Evolutionary conservation across 2,797 vertebrate genomes (phyloP), one percentile per base, ranked within the genome.

Genomic region (Emys orbicularis): DNA sequence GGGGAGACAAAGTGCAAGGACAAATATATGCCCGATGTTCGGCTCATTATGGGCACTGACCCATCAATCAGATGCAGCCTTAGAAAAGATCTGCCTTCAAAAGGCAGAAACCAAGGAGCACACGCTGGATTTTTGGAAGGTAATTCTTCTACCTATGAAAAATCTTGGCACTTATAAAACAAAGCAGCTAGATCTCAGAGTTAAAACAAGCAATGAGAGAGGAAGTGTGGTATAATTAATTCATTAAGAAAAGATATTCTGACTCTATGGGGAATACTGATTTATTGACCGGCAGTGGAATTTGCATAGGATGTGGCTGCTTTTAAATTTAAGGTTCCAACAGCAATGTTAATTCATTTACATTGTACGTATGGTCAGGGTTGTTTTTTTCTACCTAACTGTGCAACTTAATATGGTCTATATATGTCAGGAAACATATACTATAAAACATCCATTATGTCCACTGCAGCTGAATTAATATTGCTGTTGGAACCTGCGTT

Each of bases 11-110:
- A 87, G 86, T 81, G 11, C 74, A 96, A 61, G 84, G 85, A 90
- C 74, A 81, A 97, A 89, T 83, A 90, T 89, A 53, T 90, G 61
- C 77, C 57, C 92, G 54, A 37, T 94, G 95, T n/a, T 96, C 76
- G 80, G 81, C 65, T 97, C 95, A 87, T 93, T 93, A 94, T 80
- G 82, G 93, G 79, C 10, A 2, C 88, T 25, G 88, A 89, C 86
- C 18, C 87, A 94, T 96, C 94, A 88, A 18, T 96, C 97, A 97
- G 84, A 54, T 23, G 93, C 90, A 92, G 81, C 87, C 90, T 92
- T 81, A 50, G 74, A 53, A 89, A 82, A 90, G 53, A 47, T 79
- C 12, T 65, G 72, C 90, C 65, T 88, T 97, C 93, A 86, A 56
- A 86, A 95, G 37, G 0, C 79, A 77, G 89, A 93, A 91, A 81